Evolutionary conservation across 1,140 invertebrate species (phyloP).

Genomic region (Megathymus violae): DNA sequence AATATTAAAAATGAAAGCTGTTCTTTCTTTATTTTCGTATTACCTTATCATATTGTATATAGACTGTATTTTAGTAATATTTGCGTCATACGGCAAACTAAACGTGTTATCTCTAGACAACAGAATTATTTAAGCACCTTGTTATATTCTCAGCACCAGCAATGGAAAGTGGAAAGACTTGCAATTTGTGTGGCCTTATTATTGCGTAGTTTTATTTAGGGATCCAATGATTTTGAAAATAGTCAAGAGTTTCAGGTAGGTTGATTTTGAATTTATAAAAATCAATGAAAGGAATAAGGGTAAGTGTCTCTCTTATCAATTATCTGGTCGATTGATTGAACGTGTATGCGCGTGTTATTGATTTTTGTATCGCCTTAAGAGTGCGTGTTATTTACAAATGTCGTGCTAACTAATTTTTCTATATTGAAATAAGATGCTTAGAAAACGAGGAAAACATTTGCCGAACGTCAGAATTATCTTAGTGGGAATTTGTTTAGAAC

Average conservation of each 20-base stretch:
- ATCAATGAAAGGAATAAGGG: too few species aligned
- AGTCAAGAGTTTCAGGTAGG: background rate
- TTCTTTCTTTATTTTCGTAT: background rate
- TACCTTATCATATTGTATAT: background rate
- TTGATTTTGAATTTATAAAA: background rate
- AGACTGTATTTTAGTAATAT: background rate
- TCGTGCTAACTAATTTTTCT: too few species aligned
- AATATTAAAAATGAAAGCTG: background rate
- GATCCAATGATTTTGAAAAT: slow-evolving; percentile 8
- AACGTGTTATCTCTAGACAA: background rate
- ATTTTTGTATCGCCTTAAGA: too few species aligned
- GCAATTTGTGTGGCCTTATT: background rate
- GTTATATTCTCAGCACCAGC: background rate
- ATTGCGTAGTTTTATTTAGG: slow-evolving; percentile 11
- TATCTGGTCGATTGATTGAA: too few species aligned
- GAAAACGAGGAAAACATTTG: too few species aligned
- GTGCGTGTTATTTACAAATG: too few species aligned
- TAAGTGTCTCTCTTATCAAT: too few species aligned
- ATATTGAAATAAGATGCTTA: too few species aligned
- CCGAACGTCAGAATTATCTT: too few species aligned
- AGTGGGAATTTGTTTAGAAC: too few species aligned
- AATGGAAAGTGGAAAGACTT: background rate
- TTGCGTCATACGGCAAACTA: background rate
- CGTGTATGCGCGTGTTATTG: too few species aligned
- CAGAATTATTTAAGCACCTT: background rate